A percentile compares a stretch with the other conserved stretches of the same genome.
Conservation (phyloP, 2,113 vertebrate species). For the Stegastes partitus region DNA sequence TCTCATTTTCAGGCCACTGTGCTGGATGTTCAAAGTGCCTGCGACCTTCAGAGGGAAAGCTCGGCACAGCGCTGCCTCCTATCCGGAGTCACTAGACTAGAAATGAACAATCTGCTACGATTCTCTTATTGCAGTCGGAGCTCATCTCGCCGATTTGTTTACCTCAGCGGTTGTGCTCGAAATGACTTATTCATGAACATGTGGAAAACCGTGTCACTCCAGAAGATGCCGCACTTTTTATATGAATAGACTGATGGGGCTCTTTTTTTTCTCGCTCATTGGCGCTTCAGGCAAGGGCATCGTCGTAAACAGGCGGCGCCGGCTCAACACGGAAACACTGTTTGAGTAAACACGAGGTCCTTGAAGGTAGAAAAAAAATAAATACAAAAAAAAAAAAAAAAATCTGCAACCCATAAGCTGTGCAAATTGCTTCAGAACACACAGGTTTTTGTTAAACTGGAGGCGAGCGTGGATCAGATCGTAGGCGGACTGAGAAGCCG, state of each 20-base stretch:
- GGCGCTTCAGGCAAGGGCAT: slow-evolving; percentile 20
- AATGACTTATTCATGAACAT: slow-evolving; percentile 69
- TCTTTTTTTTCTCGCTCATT: slow-evolving; percentile 22
- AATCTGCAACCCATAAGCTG: background rate
- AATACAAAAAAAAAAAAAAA: background rate
- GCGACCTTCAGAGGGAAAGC: slow-evolving; percentile 54
- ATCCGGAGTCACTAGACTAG: slow-evolving; percentile 52
- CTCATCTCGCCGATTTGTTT: slow-evolving; percentile 61
- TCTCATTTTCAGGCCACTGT: slow-evolving; percentile 72
- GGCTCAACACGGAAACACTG: background rate
- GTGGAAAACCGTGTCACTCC: slow-evolving; percentile 32
- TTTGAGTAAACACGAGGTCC: slow-evolving; percentile 14
- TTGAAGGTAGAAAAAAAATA: slow-evolving; percentile 9
- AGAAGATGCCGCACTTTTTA: slow-evolving; percentile 32
- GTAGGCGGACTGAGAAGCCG: too few relatives aligned
- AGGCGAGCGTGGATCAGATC: too few relatives aligned
- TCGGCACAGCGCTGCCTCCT: slow-evolving; percentile 18
- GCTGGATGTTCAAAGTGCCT: slow-evolving; percentile 67
- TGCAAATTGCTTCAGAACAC: background rate
- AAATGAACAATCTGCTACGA: slow-evolving; percentile 62
- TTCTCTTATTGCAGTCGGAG: slow-evolving; percentile 41
- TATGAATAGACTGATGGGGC: slow-evolving; percentile 44
- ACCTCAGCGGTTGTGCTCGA: slow-evolving; percentile 46
- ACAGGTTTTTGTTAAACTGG: background rate
- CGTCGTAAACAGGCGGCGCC: slow-evolving; percentile 4